Conservation (phyloP, 2,113 vertebrate species). For the Vanacampus margaritifer region DNA sequence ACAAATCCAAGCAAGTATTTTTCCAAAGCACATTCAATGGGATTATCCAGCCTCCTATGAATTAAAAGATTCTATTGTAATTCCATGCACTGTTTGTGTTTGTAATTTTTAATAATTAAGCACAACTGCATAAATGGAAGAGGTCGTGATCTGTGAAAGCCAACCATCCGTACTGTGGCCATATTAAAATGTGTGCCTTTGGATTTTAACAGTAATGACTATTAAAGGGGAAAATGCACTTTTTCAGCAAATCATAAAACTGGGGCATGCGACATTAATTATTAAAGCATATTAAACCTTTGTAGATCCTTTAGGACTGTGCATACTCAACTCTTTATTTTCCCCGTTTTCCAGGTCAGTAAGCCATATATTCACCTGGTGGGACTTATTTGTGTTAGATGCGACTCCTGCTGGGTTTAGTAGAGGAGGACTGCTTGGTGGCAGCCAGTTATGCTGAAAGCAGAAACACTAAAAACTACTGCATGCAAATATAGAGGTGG, state of each 20-base stretch:
- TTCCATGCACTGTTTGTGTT: neutral
- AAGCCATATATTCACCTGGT: slow-evolving; percentile 7
- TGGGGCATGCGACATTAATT: slow-evolving; percentile 6
- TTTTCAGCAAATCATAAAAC: slow-evolving; percentile 8
- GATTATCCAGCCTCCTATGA: neutral
- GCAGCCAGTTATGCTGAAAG: neutral
- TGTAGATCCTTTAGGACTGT: slow-evolving; percentile 3
- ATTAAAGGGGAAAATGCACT: slow-evolving; percentile 4
- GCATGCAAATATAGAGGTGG: neutral
- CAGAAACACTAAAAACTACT: neutral
- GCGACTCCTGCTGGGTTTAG: neutral
- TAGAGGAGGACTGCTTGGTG: neutral
- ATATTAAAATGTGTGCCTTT: neutral
- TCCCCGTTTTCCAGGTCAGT: slow-evolving; percentile 4
- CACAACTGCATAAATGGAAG: neutral
- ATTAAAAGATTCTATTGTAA: neutral
- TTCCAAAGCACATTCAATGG: neutral
- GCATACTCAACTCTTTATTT: slow-evolving; percentile 4
- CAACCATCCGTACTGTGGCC: neutral
- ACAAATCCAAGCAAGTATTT: neutral
- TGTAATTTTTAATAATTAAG: neutral
- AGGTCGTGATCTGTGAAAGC: neutral
- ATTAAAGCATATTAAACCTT: slow-evolving; percentile 8
- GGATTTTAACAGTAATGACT: neutral
- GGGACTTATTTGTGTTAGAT: neutral